phyloP scores from a whole-genome alignment of 1,140 invertebrate genomes.

The Andricus grossulariae region DNA sequence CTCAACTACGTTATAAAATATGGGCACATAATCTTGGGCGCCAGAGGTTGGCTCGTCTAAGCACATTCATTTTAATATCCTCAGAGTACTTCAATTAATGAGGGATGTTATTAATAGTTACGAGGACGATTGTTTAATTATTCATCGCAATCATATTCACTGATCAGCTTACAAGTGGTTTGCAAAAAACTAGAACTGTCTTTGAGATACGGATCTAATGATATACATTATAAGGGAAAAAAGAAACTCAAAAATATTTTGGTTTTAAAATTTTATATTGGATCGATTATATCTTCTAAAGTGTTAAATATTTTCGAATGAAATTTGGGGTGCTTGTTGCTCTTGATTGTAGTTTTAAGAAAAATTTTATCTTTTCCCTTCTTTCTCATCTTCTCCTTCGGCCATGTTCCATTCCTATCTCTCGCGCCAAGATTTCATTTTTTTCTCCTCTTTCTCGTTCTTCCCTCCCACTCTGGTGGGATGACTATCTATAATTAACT shows the following conservation, averaged over 20 bases:
- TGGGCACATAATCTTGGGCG: not conserved
- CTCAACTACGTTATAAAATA: not conserved
- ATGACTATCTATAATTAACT: conserved; percentile 57
- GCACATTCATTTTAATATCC: conserved; percentile 3
- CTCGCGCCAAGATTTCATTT: conserved; percentile 48
- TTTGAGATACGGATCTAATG: too few species aligned
- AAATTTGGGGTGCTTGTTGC: not conserved
- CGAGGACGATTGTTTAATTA: not conserved
- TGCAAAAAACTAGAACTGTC: too few species aligned
- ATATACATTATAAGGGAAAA: too few species aligned
- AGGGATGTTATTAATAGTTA: conserved; percentile 8
- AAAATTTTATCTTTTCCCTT: not conserved
- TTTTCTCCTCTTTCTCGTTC: conserved; percentile 43
- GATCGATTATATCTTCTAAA: too few species aligned
- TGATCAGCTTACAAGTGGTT: too few species aligned
- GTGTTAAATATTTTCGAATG: too few species aligned
- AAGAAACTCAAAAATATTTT: too few species aligned
- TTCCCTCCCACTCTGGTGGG: conserved; percentile 43
- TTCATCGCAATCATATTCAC: not conserved
- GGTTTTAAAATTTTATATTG: too few species aligned
- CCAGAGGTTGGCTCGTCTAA: not conserved
- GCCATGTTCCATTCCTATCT: conserved; percentile 27
- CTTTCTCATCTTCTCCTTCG: conserved; percentile 3
- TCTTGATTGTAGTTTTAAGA: not conserved
- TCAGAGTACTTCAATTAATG: not conserved